phyloP scores from a whole-genome alignment of 1,140 invertebrate genomes.

The Drosophila arawakana region DNA sequence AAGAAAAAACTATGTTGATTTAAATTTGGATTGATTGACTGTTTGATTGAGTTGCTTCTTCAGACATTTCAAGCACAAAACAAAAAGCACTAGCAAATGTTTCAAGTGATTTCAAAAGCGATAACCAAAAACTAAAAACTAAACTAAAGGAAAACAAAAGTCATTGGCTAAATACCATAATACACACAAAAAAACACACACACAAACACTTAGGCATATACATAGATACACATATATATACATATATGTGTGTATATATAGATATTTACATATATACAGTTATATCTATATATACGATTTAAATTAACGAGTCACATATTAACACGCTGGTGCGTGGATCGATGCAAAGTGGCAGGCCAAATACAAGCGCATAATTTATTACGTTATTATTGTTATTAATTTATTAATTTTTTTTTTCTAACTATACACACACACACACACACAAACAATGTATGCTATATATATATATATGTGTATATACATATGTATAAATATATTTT shows the following conservation, averaged over 20 bases:
- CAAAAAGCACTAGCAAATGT: constrained; percentile 46
- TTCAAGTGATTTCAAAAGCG: constrained; percentile 56
- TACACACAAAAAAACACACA: constrained; percentile 14
- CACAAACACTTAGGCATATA: constrained; percentile 38
- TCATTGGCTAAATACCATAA: constrained; percentile 68
- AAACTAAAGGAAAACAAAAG: constrained; percentile 44
- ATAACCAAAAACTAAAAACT: constrained; percentile 53
- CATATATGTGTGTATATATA: constrained; percentile 1
- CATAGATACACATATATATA: constrained; percentile 24
- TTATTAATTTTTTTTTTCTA: constrained; percentile 60
- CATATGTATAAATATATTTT: constrained; percentile 32
- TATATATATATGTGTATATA: constrained; percentile 5
- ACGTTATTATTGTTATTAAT: constrained; percentile 78
- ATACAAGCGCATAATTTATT: constrained; percentile 77
- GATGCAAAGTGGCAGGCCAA: constrained; percentile 73
- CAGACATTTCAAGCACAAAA: constrained; percentile 48
- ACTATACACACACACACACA: constrained; percentile 26
- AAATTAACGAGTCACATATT: constrained; percentile 36
- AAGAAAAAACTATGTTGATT: background rate
- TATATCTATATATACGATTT: constrained; percentile 7
- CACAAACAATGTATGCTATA: constrained; percentile 35
- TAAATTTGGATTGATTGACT: constrained; percentile 10
- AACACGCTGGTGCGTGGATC: constrained; percentile 67
- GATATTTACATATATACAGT: constrained; percentile 6
- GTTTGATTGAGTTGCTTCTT: constrained; percentile 21